Conservation (phyloP, 2,888 invertebrate species). For the Plebejus argus region DNA sequence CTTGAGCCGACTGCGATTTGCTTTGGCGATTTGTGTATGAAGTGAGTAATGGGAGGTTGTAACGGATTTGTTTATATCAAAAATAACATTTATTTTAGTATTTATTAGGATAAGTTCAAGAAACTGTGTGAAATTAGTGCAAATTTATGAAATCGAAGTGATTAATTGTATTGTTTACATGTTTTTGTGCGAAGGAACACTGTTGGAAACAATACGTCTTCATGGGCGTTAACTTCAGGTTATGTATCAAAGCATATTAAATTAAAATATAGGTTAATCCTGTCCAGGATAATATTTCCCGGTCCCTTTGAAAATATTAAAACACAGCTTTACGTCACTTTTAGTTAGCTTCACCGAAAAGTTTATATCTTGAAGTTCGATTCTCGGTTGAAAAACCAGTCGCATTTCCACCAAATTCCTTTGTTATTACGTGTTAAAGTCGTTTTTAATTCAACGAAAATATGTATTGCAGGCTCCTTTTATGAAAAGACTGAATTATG, state of each 20-base stretch:
- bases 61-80: constrained; percentile 63
- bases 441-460: background rate
- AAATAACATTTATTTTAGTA: constrained; percentile 54
- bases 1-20: no score
- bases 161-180: constrained; percentile 48
- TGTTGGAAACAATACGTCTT: constrained; percentile 54
- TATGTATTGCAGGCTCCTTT: constrained; percentile 51
- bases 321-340: background rate
- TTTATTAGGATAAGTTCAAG: constrained; percentile 37
- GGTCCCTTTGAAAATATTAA: background rate
- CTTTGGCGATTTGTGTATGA: no score
- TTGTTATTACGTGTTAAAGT: constrained; percentile 1
- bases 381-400: constrained; percentile 16
- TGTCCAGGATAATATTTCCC: constrained; percentile 45
- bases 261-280: constrained; percentile 64
- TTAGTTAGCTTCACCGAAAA: background rate
- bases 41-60: constrained; percentile 64
- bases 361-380: background rate
- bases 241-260: constrained; percentile 68
- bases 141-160: constrained; percentile 28
- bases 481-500: constrained; percentile 67
- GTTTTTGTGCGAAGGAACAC: constrained; percentile 48
- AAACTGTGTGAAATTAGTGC: constrained; percentile 36
- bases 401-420: background rate
- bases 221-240: constrained; percentile 78